Base-by-base conservation (phyloP, 2,888 invertebrate genomes). In the Coronaproctus castanopsis region DNA sequence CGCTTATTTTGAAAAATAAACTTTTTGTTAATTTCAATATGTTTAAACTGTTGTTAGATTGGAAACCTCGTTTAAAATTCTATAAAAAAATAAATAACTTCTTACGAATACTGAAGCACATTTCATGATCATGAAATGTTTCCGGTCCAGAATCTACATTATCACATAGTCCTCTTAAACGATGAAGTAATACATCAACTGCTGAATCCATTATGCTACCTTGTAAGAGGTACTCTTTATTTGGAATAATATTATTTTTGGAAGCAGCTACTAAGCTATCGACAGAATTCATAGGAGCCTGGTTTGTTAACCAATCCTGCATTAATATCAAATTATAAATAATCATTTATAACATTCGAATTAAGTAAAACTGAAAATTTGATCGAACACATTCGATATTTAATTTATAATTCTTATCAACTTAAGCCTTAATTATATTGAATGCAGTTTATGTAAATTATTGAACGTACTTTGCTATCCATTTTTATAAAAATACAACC, bases 121-220 rank as follows among this genome's bases (percentile, higher is more conserved):
- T 83, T 77, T 95, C 95, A 70, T 92, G 87, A 71, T 96, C 95
- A 68, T 89, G 83, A 71, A 95, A 96, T 0, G 84, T 82, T 71
- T 95, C 93, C 0, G 90, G 88, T 2, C 86, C 87, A 57, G 83
- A 83, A 68, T 92, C 89, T 1, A 89, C 87, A 74, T 89, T 89
- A 68, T 96, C 95, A 71, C 95, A 95, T 3, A 95, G 76, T 1
- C 95, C 95, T 66, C 91, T 79, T 18, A 96, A 74, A 63, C 91
- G 77, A 70, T 96, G 92, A 18, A 95, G 75, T 24, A 96, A 75
- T 21, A 92, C 87, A 70, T 93, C 92, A 5, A 92, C 88, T 24
- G 89, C 86, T 19, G 83, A 83, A 71, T 96, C 95, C 61, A 93
- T 73, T 21, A 96, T 89, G 19, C 93, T 93, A 2, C 95, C 95